Conservation (phyloP, 2,888 invertebrate species). For the Zhuqinia jingwanae region DNA sequence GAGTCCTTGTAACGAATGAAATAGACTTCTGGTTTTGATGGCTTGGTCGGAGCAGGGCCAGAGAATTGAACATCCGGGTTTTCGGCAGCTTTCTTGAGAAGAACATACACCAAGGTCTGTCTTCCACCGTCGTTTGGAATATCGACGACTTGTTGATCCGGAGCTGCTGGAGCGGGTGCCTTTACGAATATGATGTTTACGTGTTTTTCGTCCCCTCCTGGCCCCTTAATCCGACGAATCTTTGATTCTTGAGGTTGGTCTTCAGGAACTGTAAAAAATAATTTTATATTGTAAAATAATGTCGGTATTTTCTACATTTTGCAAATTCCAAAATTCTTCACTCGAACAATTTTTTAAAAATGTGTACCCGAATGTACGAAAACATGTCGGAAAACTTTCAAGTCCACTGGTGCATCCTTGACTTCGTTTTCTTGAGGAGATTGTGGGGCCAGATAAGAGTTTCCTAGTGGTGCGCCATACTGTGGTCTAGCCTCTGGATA, state of each 20-base stretch:
- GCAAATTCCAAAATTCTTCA: too few relatives aligned
- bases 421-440: slow-evolving; percentile 50
- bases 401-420: slow-evolving; percentile 29
- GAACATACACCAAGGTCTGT: slow-evolving; percentile 63
- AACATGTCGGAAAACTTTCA: slow-evolving; percentile 64
- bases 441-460: slow-evolving; percentile 19
- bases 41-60: slow-evolving; percentile 45
- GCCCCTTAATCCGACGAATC: slow-evolving; percentile 45
- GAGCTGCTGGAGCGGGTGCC: slow-evolving; percentile 67
- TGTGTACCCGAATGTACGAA: slow-evolving; percentile 45
- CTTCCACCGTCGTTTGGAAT: slow-evolving; percentile 62
- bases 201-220: slow-evolving; percentile 62
- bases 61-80: slow-evolving; percentile 37
- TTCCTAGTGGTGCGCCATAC: slow-evolving; percentile 44
- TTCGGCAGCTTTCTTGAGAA: slow-evolving; percentile 63
- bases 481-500: slow-evolving; percentile 53
- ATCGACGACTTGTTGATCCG: slow-evolving; percentile 68
- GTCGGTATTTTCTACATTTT: too few relatives aligned
- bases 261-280: slow-evolving; percentile 56
- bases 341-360: neutral
- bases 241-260: slow-evolving; percentile 45
- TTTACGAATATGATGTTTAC: slow-evolving; percentile 65
- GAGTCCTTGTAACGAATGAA: slow-evolving; percentile 61
- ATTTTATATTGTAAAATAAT: too few relatives aligned
- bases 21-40: slow-evolving; percentile 62